Evolutionary conservation across 2,113 vertebrate genomes (phyloP).

Genomic region (Cynopterus brachyotis): DNA sequence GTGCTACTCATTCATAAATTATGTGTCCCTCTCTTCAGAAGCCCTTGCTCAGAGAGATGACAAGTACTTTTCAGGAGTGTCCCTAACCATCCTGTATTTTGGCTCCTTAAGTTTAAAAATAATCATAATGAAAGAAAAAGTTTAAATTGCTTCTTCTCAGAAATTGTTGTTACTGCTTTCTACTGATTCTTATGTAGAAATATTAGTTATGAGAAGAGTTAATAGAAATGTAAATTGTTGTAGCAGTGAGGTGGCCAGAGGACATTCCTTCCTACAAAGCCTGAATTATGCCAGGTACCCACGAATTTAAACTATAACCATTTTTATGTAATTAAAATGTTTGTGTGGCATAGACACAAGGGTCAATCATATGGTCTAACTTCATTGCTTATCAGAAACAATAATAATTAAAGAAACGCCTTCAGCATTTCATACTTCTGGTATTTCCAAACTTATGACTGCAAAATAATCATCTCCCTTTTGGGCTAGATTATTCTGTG

Average conservation of each 20-base stretch:
- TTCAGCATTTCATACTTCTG: constrained; percentile 66
- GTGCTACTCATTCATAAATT: background rate
- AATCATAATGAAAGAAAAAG: background rate
- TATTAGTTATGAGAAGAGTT: constrained; percentile 55
- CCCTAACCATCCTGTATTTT: constrained; percentile 19
- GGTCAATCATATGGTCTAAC: constrained; percentile 1
- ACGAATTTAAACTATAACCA: constrained; percentile 64
- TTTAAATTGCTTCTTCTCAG: background rate
- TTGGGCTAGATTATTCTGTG: constrained; percentile 67
- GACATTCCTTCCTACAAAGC: constrained; percentile 49
- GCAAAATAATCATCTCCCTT: constrained; percentile 72
- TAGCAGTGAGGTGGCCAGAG: constrained; percentile 50
- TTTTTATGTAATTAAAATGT: constrained; percentile 76
- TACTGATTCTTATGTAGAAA: constrained; percentile 53
- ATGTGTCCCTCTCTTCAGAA: background rate
- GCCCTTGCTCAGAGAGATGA: background rate
- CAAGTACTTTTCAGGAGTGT: constrained; percentile 49
- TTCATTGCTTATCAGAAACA: constrained; percentile 64
- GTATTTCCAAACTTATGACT: constrained; percentile 68
- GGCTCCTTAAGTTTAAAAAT: constrained; percentile 14
- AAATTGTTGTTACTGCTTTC: constrained; percentile 47
- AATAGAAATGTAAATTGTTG: constrained; percentile 68
- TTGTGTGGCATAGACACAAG: constrained; percentile 37
- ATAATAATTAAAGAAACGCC: constrained; percentile 55
- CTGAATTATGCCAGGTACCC: constrained; percentile 45